phyloP scores from a whole-genome alignment of 2,797 vertebrate species.

The Sarcophilus harrisii region DNA sequence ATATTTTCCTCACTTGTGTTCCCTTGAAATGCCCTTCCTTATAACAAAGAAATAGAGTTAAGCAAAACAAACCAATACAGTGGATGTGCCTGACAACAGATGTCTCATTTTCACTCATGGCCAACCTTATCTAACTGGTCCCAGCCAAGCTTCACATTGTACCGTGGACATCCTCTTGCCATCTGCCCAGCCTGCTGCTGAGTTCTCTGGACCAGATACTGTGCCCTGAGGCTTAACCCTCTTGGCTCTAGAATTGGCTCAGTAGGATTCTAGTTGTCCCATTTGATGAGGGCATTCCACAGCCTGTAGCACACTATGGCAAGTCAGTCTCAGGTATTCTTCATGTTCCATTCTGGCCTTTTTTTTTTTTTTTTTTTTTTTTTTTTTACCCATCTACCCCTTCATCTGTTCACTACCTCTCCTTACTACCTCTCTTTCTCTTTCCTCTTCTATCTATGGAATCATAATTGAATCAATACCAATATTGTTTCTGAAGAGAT shows the following conservation, averaged over 20 bases:
- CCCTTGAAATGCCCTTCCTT: not conserved
- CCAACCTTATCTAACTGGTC: not conserved
- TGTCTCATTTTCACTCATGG: not conserved
- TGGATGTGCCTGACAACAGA: not conserved
- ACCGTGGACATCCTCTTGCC: not conserved
- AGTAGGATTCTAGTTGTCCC: not conserved
- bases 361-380: not conserved
- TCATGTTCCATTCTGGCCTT: not conserved
- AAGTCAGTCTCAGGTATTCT: not conserved
- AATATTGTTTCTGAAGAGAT: not conserved
- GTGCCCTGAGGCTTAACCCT: not conserved
- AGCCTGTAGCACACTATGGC: not conserved
- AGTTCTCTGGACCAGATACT: not conserved
- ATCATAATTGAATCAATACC: not conserved
- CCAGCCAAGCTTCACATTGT: not conserved
- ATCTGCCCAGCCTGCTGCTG: not conserved
- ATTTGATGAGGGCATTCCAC: not conserved
- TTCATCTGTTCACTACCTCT: not conserved
- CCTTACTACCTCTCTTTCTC: not conserved
- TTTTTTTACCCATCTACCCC: not conserved
- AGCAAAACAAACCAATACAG: not conserved
- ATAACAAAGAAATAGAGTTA: not conserved
- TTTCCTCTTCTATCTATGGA: not conserved
- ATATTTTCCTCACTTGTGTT: not conserved
- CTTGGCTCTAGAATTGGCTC: not conserved